Evolutionary conservation across 2,113 vertebrate species (phyloP), one percentile per base, ranked within the genome.

Genomic region (Siphamia tubifer): DNA sequence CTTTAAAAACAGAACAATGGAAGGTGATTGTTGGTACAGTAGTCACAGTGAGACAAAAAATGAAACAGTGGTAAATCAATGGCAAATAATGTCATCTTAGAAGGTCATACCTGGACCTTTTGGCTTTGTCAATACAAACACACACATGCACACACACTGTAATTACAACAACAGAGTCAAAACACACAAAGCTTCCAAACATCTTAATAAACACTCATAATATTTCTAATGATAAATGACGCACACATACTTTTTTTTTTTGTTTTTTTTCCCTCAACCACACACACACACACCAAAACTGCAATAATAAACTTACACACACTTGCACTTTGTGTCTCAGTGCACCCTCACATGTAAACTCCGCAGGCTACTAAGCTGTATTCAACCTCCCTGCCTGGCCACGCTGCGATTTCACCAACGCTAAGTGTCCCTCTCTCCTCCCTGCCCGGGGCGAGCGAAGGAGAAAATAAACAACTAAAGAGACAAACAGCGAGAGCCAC

Each of bases 71-170:
- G 80, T 74, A 51, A 65, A 90, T 90, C 89, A 78, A 90, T 90
- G 71, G 77, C 60, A 86, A 89, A 89, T 89, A 90, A 89, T 90
- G 89, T 89, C 89, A 89, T 81, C 76, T 87, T 82, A 88, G 85
- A 90, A 90, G 89, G 89, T 90, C 89, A 90, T 67, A 65, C 82
- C 72, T 81, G 89, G 89, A 90, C 87, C 87, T 90, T 89, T 90
- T 24, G 56, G 77, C 79, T 79, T 43, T 57, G 85, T 90, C 89
- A 21, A 90, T 90, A 90, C 74, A 63, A 61, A 74, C 77, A 67
- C 83, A 70, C 79, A 32, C 28, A 1, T 15, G 35, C 48, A n/a
- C 23, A 60, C 61, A 67, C 51, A 42, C 40, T 21, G 1, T 32
- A 57, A 74, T 77, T 63, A 81, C 54, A 72, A 27, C 40, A 20